Evolutionary conservation across 2,797 vertebrate genomes (phyloP).

Genomic region (Micropoecilia bifurca): DNA sequence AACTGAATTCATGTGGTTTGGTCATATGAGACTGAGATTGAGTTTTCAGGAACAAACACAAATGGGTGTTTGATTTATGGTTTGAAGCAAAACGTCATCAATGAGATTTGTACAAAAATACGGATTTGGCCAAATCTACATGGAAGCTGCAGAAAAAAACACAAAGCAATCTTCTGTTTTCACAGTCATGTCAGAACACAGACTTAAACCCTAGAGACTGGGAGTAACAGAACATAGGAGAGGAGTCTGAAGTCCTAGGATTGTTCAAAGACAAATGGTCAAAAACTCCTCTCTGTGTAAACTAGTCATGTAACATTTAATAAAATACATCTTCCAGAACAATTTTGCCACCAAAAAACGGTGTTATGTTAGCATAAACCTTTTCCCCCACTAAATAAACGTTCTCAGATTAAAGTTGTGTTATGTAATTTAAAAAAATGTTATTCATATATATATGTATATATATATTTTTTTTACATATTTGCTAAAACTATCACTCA

Average conservation of each 20-base stretch:
- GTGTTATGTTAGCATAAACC: not conserved
- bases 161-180: not conserved
- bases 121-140: not conserved
- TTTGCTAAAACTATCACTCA: too few relatives aligned
- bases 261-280: not conserved
- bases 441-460: too few relatives aligned
- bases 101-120: not conserved
- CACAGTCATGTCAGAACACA: not conserved
- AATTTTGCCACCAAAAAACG: not conserved
- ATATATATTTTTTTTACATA: too few relatives aligned
- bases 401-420: not conserved
- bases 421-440: too few relatives aligned
- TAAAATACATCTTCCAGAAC: not conserved
- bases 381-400: not conserved
- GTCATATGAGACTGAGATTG: not conserved
- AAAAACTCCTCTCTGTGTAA: not conserved
- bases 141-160: not conserved
- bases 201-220: not conserved
- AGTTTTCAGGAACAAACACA: not conserved
- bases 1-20: not conserved
- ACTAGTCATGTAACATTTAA: not conserved
- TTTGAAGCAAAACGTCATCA: not conserved
- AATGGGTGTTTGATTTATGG: not conserved
- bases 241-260: not conserved
- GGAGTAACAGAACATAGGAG: not conserved